These are phyloP conservation scores for Hoplias malabaricus DNA, from an alignment of 2,113 vertebrate genomes.

Conservation along the genomic window DNA sequence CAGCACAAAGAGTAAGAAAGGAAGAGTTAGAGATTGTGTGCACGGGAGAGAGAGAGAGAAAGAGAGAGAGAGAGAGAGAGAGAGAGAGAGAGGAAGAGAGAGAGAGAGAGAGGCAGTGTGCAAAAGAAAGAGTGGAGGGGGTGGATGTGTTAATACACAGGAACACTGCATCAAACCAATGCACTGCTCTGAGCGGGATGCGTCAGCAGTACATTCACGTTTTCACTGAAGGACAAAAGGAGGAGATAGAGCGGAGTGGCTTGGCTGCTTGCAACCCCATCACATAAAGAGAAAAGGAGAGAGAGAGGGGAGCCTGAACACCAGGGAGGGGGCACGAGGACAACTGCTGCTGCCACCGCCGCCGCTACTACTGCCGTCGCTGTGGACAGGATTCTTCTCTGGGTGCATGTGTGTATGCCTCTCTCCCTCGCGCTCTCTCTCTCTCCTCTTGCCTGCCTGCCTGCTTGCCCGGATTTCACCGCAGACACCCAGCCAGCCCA, in stretches of 20 bases:
- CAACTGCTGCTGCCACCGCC: slow-evolving; percentile 40
- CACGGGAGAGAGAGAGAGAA: slow-evolving; percentile 40
- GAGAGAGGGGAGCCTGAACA: slow-evolving; percentile 60
- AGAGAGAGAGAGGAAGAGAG: slow-evolving; percentile 46
- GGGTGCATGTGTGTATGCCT: slow-evolving; percentile 66
- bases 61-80: slow-evolving; percentile 27
- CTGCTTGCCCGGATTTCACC: slow-evolving; percentile 61
- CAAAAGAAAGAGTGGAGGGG: slow-evolving; percentile 60
- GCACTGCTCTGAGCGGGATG: slow-evolving; percentile 88
- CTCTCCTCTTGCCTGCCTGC: slow-evolving; percentile 51
- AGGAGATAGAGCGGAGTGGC: slow-evolving; percentile 85
- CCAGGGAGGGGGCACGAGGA: slow-evolving; percentile 61
- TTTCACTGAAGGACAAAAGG: slow-evolving; percentile 93
- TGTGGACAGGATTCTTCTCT: slow-evolving; percentile 65
- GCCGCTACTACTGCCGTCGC: slow-evolving; percentile 56
- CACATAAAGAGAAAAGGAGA: slow-evolving; percentile 61
- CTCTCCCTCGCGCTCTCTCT: slow-evolving; percentile 58
- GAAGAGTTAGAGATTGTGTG: slow-evolving; percentile 44
- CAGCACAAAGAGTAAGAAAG: slow-evolving; percentile 40
- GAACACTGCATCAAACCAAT: slow-evolving; percentile 91
- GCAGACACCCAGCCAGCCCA: slow-evolving; percentile 76
- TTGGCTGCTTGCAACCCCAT: slow-evolving; percentile 81
- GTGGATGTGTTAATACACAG: slow-evolving; percentile 82
- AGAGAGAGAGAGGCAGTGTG: slow-evolving; percentile 66
- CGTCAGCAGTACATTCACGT: slow-evolving; percentile 93